Evolutionary conservation across 2,113 vertebrate species (phyloP).

Genomic region (Aptenodytes forsteri): DNA sequence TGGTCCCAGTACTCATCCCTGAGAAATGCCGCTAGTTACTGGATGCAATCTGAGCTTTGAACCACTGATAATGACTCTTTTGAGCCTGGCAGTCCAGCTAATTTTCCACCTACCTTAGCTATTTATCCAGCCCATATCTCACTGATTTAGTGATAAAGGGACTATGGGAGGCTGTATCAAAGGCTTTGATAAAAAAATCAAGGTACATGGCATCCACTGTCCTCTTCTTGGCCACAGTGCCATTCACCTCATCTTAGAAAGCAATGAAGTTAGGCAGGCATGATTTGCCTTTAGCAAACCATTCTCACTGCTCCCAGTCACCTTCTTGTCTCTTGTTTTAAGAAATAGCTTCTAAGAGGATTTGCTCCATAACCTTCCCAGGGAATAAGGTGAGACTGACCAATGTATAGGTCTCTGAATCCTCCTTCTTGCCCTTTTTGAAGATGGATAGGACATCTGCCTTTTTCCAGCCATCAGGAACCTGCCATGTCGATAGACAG

Average conservation of each 20-base stretch:
- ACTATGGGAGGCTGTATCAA: background rate
- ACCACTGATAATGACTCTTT: background rate
- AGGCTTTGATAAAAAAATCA: background rate
- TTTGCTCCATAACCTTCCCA: background rate
- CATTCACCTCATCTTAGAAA: background rate
- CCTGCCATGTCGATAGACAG: background rate
- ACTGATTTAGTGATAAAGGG: background rate
- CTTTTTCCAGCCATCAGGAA: background rate
- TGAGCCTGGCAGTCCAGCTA: background rate
- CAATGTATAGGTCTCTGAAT: background rate
- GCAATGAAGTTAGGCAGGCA: background rate
- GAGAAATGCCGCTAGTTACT: background rate
- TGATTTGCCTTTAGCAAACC: background rate
- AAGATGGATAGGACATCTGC: background rate
- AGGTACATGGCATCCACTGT: background rate
- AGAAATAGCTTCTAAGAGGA: background rate
- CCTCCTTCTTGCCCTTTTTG: background rate
- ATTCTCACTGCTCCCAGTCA: background rate
- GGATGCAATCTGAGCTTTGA: background rate
- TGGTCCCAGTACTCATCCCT: background rate
- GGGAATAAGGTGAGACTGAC: background rate
- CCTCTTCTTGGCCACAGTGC: background rate
- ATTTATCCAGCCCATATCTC: background rate
- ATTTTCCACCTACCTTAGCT: background rate
- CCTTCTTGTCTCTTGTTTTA: background rate